Base-by-base conservation (phyloP, 2,888 invertebrate genomes). In the Cheilosia vulpina region DNA sequence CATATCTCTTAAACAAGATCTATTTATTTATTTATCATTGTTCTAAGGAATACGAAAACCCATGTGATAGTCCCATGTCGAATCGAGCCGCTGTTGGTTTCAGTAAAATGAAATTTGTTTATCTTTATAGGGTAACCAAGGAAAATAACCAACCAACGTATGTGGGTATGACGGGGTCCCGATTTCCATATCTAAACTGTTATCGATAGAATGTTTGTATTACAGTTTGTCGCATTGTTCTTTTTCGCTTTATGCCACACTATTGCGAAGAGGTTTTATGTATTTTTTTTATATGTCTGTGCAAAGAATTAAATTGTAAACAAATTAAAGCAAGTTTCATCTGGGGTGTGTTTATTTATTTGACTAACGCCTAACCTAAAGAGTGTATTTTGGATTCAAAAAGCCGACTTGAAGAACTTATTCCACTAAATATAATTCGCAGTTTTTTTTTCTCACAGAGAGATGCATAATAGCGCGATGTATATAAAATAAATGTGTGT, bases 201-300 rank as follows among this genome's bases (percentile, higher is more conserved):
- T 65, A 65, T 65, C 63, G 63, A 50, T 34, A 65, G 9, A 62
- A 31, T 65, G 50, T 15, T 65, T n/a, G n/a, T 50, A 38, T 65
- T 65, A 21, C 38, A 34, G 34, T 50, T 50, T 50, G 34, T 31
- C 13, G 27, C 31, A 45, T 63, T 21, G 31, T 63, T 9, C 2
- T 50, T 11, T 5, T 24, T 5, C 2, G 31, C 15, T 34, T 9
- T 50, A 50, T 50, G 6, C 9, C 21, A 63, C 34, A 4, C 34
- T 11, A 34, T 34, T 62, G n/a, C 17, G 27, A 45, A 45, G 31
- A 45, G 27, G 24, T 4, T 27, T 50, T 11, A 19, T 19, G 5
- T 17, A 57, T 13, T 43, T 34, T 19, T n/a, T n/a, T 34, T 47
- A 34, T 13, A 1, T 34, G 34, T 34, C 45, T 17, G 31, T 31